Evolutionary conservation across 2,113 vertebrate genomes (phyloP).

Genomic region (Pantherophis guttatus): DNA sequence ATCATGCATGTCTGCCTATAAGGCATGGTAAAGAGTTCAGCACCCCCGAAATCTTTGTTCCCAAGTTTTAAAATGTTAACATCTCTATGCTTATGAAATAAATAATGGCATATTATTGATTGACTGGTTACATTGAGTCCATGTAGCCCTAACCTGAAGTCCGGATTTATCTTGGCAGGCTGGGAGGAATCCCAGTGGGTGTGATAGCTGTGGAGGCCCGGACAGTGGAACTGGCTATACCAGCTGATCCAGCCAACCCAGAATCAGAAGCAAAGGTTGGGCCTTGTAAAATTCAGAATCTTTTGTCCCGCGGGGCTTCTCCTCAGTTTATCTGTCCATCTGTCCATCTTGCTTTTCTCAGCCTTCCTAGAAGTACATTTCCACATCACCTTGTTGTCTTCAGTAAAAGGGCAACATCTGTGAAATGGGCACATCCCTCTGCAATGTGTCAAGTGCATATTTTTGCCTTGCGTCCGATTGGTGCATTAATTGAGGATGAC

Average conservation of each 20-base stretch:
- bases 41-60: neutral
- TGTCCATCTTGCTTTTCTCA: neutral
- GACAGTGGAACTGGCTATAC: constrained; percentile 82
- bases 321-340: too few species aligned
- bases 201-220: constrained; percentile 92
- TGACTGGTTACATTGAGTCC: too few species aligned
- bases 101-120: neutral
- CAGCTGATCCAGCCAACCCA: constrained; percentile 91
- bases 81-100: neutral
- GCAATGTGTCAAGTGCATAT: fast-evolving
- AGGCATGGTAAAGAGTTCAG: neutral
- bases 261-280: constrained; percentile 91
- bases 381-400: neutral
- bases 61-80: neutral
- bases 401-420: too few species aligned
- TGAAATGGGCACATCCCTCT: neutral
- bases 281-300: neutral
- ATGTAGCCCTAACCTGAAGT: neutral
- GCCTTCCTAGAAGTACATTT: neutral
- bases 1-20: fast-evolving
- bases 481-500: neutral
- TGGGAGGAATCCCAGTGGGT: constrained; percentile 92
- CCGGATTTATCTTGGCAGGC: constrained; percentile 64
- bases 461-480: neutral
- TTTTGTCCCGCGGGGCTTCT: fast-evolving